phyloP scores from a whole-genome alignment of 2,888 invertebrate genomes.

The Erebia palarica region DNA sequence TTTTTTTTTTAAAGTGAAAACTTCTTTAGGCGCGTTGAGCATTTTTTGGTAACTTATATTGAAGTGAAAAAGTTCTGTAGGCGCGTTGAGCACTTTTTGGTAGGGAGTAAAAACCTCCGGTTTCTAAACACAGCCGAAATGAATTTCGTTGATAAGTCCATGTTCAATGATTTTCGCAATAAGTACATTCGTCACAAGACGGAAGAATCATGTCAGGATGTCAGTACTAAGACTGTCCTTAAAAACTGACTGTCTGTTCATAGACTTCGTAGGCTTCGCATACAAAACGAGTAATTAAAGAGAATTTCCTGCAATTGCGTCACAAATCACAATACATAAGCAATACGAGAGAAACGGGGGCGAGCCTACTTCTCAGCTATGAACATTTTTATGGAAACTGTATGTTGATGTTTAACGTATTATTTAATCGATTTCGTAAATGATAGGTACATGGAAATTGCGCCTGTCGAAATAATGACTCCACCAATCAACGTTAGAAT shows the following conservation, averaged over 20 bases:
- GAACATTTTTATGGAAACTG: conserved; percentile 15
- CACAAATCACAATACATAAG: conserved; percentile 30
- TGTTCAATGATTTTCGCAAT: background rate
- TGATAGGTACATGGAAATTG: background rate
- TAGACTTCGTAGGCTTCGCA: conserved; percentile 63
- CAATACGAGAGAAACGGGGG: conserved; percentile 28
- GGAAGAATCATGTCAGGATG: conserved; percentile 40
- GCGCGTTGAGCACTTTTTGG: too few relatives aligned
- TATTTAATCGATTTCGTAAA: conserved; percentile 13
- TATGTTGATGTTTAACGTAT: conserved; percentile 7
- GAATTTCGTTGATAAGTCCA: background rate
- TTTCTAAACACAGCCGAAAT: too few relatives aligned
- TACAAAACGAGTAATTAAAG: conserved; percentile 61
- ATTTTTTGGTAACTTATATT: too few relatives aligned
- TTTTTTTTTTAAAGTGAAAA: too few relatives aligned
- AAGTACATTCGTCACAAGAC: conserved; percentile 1
- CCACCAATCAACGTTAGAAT: background rate
- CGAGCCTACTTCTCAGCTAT: conserved; percentile 25
- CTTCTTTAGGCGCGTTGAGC: too few relatives aligned
- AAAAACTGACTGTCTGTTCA: conserved; percentile 52
- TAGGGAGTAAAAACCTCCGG: too few relatives aligned
- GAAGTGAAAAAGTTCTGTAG: too few relatives aligned
- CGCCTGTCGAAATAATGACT: background rate
- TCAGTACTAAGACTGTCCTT: conserved; percentile 51
- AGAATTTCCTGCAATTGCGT: conserved; percentile 52